phyloP scores from a whole-genome alignment of 2,888 invertebrate genomes.

The Macrosiphum euphorbiae region DNA sequence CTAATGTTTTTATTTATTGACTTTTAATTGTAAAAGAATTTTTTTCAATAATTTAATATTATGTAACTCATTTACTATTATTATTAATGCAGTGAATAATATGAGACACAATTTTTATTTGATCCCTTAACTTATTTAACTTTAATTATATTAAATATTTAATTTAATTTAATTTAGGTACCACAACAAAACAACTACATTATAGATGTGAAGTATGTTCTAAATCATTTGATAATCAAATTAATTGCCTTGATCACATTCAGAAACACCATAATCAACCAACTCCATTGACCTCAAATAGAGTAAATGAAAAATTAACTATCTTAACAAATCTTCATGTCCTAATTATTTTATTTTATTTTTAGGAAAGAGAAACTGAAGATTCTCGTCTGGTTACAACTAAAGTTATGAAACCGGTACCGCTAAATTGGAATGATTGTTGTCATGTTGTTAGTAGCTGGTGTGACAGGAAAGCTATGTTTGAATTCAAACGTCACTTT shows the following conservation, averaged over 20 bases:
- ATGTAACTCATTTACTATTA: too few relatives aligned
- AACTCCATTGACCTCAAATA: background rate
- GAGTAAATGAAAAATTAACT: background rate
- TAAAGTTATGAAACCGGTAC: background rate
- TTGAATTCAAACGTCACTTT: too few relatives aligned
- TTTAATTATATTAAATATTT: background rate
- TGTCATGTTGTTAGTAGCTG: too few relatives aligned
- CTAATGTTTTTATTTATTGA: too few relatives aligned
- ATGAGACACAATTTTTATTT: too few relatives aligned
- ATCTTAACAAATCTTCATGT: background rate
- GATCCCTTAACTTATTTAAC: too few relatives aligned
- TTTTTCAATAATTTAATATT: too few relatives aligned
- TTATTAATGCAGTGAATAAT: too few relatives aligned
- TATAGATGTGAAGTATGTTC: too few relatives aligned
- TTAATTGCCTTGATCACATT: constrained; percentile 66
- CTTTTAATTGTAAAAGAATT: too few relatives aligned
- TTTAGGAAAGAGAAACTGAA: constrained; percentile 42
- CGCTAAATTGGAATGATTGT: too few relatives aligned
- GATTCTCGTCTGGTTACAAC: background rate
- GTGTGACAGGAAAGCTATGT: too few relatives aligned
- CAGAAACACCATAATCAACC: constrained; percentile 63
- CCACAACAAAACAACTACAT: constrained; percentile 64
- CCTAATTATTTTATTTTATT: background rate
- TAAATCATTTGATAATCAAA: constrained; percentile 65
- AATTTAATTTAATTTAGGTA: background rate